phyloP scores from a whole-genome alignment of 2,888 invertebrate species.

The Agonopterix alstromeriana region DNA sequence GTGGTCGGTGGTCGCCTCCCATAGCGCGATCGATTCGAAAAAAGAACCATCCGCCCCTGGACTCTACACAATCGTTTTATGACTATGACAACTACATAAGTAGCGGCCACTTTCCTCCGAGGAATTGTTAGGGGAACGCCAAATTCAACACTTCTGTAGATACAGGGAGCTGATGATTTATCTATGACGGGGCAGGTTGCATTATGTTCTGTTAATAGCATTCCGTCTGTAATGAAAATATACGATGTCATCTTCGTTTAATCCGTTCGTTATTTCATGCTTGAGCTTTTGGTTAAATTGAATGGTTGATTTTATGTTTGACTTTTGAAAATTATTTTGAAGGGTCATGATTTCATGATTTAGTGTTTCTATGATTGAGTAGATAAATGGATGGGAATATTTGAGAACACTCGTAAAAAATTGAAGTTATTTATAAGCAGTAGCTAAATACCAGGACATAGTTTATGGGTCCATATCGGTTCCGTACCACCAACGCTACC shows the following conservation, averaged over 20 bases:
- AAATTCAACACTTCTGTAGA: constrained; percentile 58
- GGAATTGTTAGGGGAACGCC: constrained; percentile 53
- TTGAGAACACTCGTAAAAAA: no score
- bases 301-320: constrained; percentile 10
- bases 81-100: constrained; percentile 58
- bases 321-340: background rate
- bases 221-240: constrained; percentile 36
- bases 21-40: constrained; percentile 43
- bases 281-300: constrained; percentile 21
- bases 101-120: constrained; percentile 29
- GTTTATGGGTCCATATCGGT: no score
- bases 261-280: constrained; percentile 66
- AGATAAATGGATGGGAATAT: no score
- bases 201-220: constrained; percentile 26
- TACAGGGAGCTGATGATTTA: constrained; percentile 50
- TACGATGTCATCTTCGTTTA: constrained; percentile 58
- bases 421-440: no score
- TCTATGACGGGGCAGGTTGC: constrained; percentile 55
- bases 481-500: no score
- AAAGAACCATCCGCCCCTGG: constrained; percentile 47
- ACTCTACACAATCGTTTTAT: constrained; percentile 40
- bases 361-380: no score
- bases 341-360: no score
- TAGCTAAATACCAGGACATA: no score
- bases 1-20: constrained; percentile 74